Conservation (phyloP, 2,888 invertebrate genomes). For the Pasiphila rectangulata region DNA sequence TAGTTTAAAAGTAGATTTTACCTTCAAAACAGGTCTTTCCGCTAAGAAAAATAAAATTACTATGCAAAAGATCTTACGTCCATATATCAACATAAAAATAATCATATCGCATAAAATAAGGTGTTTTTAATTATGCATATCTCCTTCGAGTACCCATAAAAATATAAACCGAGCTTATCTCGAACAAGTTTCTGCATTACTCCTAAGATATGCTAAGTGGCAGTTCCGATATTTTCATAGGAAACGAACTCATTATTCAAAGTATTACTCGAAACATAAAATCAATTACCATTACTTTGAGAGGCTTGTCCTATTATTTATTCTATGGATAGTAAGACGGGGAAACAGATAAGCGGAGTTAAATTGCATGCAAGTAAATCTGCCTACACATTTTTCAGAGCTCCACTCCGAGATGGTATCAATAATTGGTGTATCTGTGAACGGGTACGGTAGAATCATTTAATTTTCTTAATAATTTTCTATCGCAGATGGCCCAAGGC, state of each 20-base stretch:
- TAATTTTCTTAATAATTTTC: conserved; percentile 81
- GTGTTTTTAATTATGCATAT: conserved; percentile 19
- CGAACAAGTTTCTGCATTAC: conserved; percentile 26
- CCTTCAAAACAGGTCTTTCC: too few relatives aligned
- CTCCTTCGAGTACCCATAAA: conserved; percentile 13
- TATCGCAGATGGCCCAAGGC: conserved; percentile 68
- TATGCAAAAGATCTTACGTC: conserved; percentile 4
- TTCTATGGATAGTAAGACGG: conserved; percentile 23
- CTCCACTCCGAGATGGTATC: conserved; percentile 63
- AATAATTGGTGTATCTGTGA: conserved; percentile 78
- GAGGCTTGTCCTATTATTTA: conserved; percentile 31
- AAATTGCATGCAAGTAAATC: conserved; percentile 40
- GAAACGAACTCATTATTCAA: conserved; percentile 41
- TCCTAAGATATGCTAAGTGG: conserved; percentile 27
- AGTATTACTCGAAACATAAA: conserved; percentile 51
- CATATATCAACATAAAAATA: conserved; percentile 10
- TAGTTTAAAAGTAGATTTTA: too few relatives aligned
- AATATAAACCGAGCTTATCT: conserved; percentile 21
- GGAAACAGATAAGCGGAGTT: conserved; percentile 53
- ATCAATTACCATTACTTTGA: conserved; percentile 68
- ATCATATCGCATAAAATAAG: conserved; percentile 12
- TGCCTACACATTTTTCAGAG: conserved; percentile 71
- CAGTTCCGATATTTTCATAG: conserved; percentile 28
- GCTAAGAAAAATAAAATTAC: neutral
- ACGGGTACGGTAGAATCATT: conserved; percentile 73